Evolutionary conservation across 2,113 vertebrate species (phyloP).

Genomic region (Capricornis sumatraensis): DNA sequence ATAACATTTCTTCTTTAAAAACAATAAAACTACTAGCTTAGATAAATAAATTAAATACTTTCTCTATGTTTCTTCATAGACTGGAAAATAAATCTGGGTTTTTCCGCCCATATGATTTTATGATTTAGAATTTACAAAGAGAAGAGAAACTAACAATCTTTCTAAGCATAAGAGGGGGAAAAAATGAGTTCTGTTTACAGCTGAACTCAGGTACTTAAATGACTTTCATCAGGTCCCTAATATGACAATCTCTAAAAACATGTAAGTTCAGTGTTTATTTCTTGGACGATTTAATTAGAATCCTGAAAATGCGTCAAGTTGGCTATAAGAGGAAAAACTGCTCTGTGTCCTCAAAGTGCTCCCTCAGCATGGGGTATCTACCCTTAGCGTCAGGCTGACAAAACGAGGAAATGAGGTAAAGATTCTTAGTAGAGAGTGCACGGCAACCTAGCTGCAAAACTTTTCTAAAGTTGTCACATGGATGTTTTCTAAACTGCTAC

Average conservation of each 20-base stretch:
- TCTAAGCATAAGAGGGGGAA: not conserved
- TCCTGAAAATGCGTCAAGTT: not conserved
- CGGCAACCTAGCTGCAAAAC: not conserved
- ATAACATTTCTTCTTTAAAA: slow-evolving; percentile 18
- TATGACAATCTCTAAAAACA: not conserved
- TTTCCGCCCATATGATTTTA: not conserved
- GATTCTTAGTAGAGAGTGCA: not conserved
- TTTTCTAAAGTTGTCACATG: not conserved
- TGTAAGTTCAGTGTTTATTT: not conserved
- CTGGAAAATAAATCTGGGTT: not conserved
- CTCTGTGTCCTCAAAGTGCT: not conserved
- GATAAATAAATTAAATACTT: not conserved
- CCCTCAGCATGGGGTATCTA: not conserved
- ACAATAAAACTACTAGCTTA: not conserved
- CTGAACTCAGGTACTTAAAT: not conserved
- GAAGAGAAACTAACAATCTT: not conserved
- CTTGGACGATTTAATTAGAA: not conserved
- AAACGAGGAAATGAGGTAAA: not conserved
- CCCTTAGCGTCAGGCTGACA: not conserved
- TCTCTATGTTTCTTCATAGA: not conserved
- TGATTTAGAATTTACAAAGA: not conserved
- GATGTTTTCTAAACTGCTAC: not conserved
- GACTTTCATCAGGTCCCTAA: not conserved
- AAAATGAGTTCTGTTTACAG: not conserved
- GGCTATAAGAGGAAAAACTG: not conserved